Percentiles rank a stretch among this genome's conserved stretches.
These are phyloP conservation scores for Ochropleura plecta DNA, from an alignment of 2,888 invertebrate species.

Conservation along the genomic window DNA sequence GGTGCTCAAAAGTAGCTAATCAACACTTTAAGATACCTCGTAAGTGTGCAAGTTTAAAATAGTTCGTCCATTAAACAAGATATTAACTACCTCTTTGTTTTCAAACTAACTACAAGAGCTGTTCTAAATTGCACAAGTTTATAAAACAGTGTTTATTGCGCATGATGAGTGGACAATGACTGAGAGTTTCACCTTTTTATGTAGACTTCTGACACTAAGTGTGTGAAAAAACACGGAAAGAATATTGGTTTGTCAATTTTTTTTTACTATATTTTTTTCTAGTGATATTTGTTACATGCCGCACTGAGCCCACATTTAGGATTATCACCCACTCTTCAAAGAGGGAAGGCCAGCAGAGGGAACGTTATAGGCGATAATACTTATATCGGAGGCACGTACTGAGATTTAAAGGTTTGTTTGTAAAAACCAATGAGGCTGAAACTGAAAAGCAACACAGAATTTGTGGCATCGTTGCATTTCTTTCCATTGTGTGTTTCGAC, in stretches of 20 bases:
- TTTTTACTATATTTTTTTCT: neutral
- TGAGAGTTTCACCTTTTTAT: slow-evolving; percentile 49
- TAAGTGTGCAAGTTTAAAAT: slow-evolving; percentile 12
- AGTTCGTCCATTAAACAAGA: slow-evolving; percentile 29
- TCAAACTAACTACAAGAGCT: slow-evolving; percentile 43
- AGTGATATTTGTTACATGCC: too few relatives aligned
- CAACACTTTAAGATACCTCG: neutral
- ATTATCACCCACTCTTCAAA: neutral
- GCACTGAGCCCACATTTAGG: neutral
- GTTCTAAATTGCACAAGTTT: slow-evolving; percentile 43
- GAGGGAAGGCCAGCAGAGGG: neutral
- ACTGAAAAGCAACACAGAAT: neutral
- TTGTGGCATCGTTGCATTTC: neutral
- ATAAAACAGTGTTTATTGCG: slow-evolving; percentile 41
- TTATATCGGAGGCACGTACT: neutral
- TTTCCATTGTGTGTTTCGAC: too few relatives aligned
- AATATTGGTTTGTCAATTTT: neutral
- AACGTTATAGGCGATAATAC: neutral
- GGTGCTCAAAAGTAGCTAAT: neutral
- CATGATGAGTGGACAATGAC: slow-evolving; percentile 37
- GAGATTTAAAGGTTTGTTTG: neutral
- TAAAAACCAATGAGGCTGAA: neutral
- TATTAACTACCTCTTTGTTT: slow-evolving; percentile 41
- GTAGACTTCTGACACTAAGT: slow-evolving; percentile 39
- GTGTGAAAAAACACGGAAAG: slow-evolving; percentile 33